phyloP scores from a whole-genome alignment of 2,113 vertebrate genomes.

The Harpagus bidentatus region DNA sequence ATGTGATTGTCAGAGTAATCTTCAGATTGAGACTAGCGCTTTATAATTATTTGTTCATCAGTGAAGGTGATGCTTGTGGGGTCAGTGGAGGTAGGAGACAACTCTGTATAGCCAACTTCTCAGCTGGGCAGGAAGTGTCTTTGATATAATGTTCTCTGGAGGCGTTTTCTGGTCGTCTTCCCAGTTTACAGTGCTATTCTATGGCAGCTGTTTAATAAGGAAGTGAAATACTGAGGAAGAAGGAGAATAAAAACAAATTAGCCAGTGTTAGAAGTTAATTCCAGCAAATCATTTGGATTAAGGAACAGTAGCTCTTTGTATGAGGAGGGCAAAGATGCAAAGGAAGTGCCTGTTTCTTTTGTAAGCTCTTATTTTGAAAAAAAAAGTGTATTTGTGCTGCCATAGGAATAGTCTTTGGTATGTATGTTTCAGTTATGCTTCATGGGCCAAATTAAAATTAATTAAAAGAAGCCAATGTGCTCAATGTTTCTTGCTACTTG shows the following conservation, averaged over 20 bases:
- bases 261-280: slow-evolving; percentile 67
- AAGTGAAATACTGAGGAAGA: slow-evolving; percentile 62
- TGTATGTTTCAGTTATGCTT: background rate
- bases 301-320: slow-evolving; percentile 61
- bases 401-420: background rate
- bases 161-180: slow-evolving; percentile 66
- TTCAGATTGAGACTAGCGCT: background rate
- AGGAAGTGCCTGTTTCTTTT: slow-evolving; percentile 43
- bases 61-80: slow-evolving; percentile 9
- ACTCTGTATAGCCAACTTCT: background rate
- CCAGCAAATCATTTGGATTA: slow-evolving; percentile 64
- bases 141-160: slow-evolving; percentile 26
- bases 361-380: slow-evolving; percentile 9
- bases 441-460: background rate
- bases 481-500: background rate
- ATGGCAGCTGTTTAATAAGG: slow-evolving; percentile 66
- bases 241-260: slow-evolving; percentile 67
- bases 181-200: slow-evolving; percentile 54
- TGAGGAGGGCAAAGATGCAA: slow-evolving; percentile 12
- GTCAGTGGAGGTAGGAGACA: background rate
- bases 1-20: background rate
- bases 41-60: background rate
- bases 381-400: background rate
- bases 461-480: background rate
- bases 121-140: slow-evolving; percentile 64